Evolutionary conservation across 2,797 vertebrate species (phyloP), one percentile per base, ranked within the genome.

Genomic region (Phalanger gymnotis): DNA sequence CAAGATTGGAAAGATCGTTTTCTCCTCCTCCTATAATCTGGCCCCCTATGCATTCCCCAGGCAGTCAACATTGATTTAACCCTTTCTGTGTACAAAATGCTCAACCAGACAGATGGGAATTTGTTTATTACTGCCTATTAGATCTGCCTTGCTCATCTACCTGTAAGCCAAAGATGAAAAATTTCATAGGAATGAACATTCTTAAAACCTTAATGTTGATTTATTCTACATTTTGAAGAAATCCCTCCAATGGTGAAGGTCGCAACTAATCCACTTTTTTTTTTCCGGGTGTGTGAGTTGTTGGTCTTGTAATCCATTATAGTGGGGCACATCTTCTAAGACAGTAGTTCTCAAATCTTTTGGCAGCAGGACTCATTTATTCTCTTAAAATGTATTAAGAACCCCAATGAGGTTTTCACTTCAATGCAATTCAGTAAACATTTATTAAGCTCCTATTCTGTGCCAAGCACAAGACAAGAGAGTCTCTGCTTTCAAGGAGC

Each of bases 161-260:
- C 56, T 22, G 12, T 30, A 16, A 28, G 19, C 40, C 89, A 2
- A 90, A 90, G 96, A 93, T 94, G 55, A 93, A 93, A 57, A 53
- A 0, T 53, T 93, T 57, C 51, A 53, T 93, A 0, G 31, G 53
- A 94, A 40, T 92, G 19, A 30, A 0, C 90, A 52, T 22, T 11
- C 40, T 87, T 54, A 87, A 54, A 94, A 30, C 7, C 56, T 73
- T 81, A 51, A n/a, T 53, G 12, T 90, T 51, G 56, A 56, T 96
- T 87, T 92, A 57, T 92, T 95, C 94, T 55, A 53, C 4, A 40
- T 94, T 95, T 96, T 61, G 73, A 47, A 27, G 92, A 66, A 51
- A 47, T 51, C 25, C 40, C 73, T 87, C 66, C 73, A 25, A 1
- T 87, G 66, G 19, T 47, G 40, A 40, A 47, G 2, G 73, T 11